Base-by-base conservation (phyloP, 2,888 invertebrate species). In the Apodemia hepburni region DNA sequence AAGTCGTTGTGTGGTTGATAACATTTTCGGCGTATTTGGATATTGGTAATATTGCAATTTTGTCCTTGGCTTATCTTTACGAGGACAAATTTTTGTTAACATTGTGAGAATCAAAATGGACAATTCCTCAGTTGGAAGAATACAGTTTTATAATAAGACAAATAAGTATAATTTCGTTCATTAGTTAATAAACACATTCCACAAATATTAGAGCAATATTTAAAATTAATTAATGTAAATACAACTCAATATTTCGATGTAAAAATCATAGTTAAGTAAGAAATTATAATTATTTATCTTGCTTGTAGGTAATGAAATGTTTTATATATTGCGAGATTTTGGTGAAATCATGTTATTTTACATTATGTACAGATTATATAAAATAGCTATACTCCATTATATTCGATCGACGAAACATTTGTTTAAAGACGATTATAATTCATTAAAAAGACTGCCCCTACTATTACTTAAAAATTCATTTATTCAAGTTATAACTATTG, bases 1-100 rank as follows among this genome's bases (percentile, higher is more conserved):
- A 86, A 79, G 75, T 84, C 89, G 67, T 83, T 91, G 71, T 90
- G 90, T 87, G 90, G 87, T 84, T 90, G 86, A 87, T 80, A 70
- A 71, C 22, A 70, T 65, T 67, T 70, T 70, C 75, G 76, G 68
- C 76, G 72, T 68, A 12, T 11, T 38, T 38, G 76, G 72, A 77
- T 75, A 75, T 70, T 33, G 72, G 75, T 80, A 77, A 76, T 80
- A 84, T 84, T 84, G 80, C 81, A 83, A 83, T 83, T 81, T 69
- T 77, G 79, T 80, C 77, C 76, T 65, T 63, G 61, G 18, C 38
- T 45, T 61, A n/a, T 27, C 42, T n/a, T 17, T 57, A n/a, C 9
- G 22, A 27, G 57, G 27, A 42, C 42, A 42, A 15, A 42, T 42
- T 42, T 42, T 42, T 29, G 58, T 58, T 18, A n/a, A 18, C 42